phyloP scores from a whole-genome alignment of 2,888 invertebrate species.

The Leptura quadrifasciata region DNA sequence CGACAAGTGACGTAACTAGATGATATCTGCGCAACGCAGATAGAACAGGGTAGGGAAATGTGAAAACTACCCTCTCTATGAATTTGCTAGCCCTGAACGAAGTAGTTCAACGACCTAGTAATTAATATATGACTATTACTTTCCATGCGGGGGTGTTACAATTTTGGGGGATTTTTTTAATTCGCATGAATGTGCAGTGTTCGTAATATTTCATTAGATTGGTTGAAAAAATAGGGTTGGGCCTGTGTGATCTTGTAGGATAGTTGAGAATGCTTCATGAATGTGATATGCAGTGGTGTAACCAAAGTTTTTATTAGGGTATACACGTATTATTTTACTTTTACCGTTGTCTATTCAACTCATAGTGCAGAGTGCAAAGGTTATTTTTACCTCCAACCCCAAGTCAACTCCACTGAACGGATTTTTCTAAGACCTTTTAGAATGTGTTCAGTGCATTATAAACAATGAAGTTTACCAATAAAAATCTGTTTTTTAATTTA shows the following conservation, averaged over 20 bases:
- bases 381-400: too few species aligned
- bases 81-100: slow-evolving; percentile 5
- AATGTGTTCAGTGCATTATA: too few species aligned
- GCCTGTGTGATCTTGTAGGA: not conserved
- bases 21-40: slow-evolving; percentile 39
- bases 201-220: slow-evolving; percentile 9
- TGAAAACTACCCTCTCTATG: slow-evolving; percentile 16
- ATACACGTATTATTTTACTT: too few species aligned
- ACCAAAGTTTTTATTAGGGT: too few species aligned
- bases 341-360: too few species aligned
- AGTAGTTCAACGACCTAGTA: slow-evolving; percentile 37
- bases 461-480: too few species aligned
- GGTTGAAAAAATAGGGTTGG: not conserved
- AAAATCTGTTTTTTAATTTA: too few species aligned
- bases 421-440: too few species aligned
- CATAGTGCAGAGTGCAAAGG: too few species aligned
- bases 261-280: not conserved
- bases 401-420: too few species aligned
- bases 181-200: not conserved
- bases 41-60: slow-evolving; percentile 22
- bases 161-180: slow-evolving; percentile 34
- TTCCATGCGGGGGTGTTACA: slow-evolving; percentile 29
- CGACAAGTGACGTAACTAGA: slow-evolving; percentile 15
- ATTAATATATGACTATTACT: slow-evolving; percentile 40
- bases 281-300: too few species aligned